Conservation (phyloP, 2,888 invertebrate species). For the Catocala fraxini region DNA sequence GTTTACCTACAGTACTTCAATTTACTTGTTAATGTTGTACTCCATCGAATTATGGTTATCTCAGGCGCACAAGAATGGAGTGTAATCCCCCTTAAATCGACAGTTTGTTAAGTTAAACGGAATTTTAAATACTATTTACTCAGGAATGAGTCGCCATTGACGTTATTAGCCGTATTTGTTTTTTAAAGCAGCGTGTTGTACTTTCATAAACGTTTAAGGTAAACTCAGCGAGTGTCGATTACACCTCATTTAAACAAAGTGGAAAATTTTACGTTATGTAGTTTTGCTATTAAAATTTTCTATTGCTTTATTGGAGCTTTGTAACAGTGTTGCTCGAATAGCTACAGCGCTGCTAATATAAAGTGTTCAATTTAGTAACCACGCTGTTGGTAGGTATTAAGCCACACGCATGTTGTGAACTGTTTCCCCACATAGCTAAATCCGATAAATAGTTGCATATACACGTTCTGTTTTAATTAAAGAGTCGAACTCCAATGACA, state of each 20-base stretch:
- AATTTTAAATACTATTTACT: slow-evolving; percentile 57
- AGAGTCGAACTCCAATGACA: slow-evolving; percentile 48
- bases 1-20: slow-evolving; percentile 55
- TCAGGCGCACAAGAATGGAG: slow-evolving; percentile 62
- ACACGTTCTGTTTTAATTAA: slow-evolving; percentile 51
- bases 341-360: not conserved
- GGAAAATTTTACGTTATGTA: slow-evolving; percentile 28
- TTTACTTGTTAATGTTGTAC: slow-evolving; percentile 73
- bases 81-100: slow-evolving; percentile 63
- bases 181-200: slow-evolving; percentile 35
- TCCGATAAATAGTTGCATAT: slow-evolving; percentile 15
- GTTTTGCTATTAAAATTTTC: slow-evolving; percentile 23
- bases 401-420: too few relatives aligned
- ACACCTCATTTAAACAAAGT: slow-evolving; percentile 31
- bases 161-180: slow-evolving; percentile 40
- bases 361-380: not conserved
- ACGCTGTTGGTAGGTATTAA: too few relatives aligned
- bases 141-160: slow-evolving; percentile 36
- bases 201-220: slow-evolving; percentile 32
- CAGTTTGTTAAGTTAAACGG: slow-evolving; percentile 60
- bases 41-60: slow-evolving; percentile 70
- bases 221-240: slow-evolving; percentile 27
- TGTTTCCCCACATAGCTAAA: not conserved
- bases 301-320: slow-evolving; percentile 34
- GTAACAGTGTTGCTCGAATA: slow-evolving; percentile 17